Evolutionary conservation across 2,888 invertebrate species (phyloP), one percentile per base, ranked within the genome.

Genomic region (Drosophila leonis): DNA sequence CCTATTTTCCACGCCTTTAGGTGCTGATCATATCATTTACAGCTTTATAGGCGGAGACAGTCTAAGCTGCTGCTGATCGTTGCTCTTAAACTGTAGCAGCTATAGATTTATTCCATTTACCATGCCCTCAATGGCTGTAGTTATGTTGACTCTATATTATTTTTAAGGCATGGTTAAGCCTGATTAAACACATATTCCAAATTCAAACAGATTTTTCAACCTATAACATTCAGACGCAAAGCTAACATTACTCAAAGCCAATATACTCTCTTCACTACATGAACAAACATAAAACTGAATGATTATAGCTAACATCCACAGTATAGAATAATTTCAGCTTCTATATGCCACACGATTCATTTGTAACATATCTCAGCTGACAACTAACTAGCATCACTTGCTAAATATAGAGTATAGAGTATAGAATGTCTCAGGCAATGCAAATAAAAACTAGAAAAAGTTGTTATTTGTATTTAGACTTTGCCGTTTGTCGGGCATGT

Each of bases 381-480:
- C 4, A 29, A 13, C 20, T 13, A 27, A 29, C 9, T n/a, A n/a
- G n/a, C 52, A 18, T 31, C 9, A 18, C 12, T 10, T 24, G 3
- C 35, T n/a, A 9, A 5, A 55, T 39, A 20, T 48, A 48, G 48
- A 29, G 48, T 29, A 29, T 48, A 2, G 10, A 24, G n/a, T 24
- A 24, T 9, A 9, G 69, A 52, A 29, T 68, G 39, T 2, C 37
- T 48, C 20, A 24, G 13, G 37, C 12, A 46, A 35, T 39, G 39
- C 44, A 49, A 68, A 69, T 35, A 39, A 20, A 33, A 24, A 55
- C 48, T 59, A 60, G 48, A 65, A 64, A 73, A 69, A 69, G 56
- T 61, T 27, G 44, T 35, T 65, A 35, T 54, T 67, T 37, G 63
- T 49, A 31, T 67, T 67, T 67, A 46, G 64, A 46, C 64, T 69